These are phyloP conservation scores for Cyphomyrus discorhynchus DNA, from an alignment of 2,113 vertebrate genomes.

Conservation along the genomic window DNA sequence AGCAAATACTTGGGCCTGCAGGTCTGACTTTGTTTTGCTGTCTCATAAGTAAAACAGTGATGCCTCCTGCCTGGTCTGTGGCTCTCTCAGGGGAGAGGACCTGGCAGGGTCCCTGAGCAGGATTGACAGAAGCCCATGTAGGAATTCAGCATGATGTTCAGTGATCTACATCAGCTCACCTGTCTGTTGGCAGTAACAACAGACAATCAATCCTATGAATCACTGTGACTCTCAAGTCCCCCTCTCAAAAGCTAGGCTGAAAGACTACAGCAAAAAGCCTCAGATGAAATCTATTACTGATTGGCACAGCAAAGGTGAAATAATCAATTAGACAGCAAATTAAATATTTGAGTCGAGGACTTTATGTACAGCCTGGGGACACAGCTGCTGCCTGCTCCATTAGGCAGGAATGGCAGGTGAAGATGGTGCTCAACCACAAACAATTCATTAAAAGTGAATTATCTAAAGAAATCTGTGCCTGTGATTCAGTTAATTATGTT, in stretches of 20 bases:
- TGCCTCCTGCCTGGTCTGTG: not conserved
- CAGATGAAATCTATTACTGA: not conserved
- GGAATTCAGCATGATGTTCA: not conserved
- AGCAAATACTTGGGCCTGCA: not conserved
- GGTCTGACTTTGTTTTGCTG: not conserved
- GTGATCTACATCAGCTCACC: not conserved
- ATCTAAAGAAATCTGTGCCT: not conserved
- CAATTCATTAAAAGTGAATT: not conserved
- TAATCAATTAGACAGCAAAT: not conserved
- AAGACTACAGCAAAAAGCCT: not conserved
- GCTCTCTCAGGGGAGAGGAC: not conserved
- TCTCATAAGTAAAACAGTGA: not conserved
- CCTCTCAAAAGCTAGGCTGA: not conserved
- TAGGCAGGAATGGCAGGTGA: not conserved
- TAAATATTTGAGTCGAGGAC: not conserved
- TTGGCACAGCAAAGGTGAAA: not conserved
- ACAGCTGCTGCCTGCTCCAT: not conserved
- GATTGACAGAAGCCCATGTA: not conserved
- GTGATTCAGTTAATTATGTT: not conserved
- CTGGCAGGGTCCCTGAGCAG: not conserved
- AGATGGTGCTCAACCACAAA: not conserved
- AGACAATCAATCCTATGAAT: not conserved
- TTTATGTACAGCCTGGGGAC: not conserved
- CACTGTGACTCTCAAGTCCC: not conserved
- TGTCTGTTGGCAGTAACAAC: not conserved